Base-by-base conservation (phyloP, 2,888 invertebrate species). In the Lasioglossum lativentre region DNA sequence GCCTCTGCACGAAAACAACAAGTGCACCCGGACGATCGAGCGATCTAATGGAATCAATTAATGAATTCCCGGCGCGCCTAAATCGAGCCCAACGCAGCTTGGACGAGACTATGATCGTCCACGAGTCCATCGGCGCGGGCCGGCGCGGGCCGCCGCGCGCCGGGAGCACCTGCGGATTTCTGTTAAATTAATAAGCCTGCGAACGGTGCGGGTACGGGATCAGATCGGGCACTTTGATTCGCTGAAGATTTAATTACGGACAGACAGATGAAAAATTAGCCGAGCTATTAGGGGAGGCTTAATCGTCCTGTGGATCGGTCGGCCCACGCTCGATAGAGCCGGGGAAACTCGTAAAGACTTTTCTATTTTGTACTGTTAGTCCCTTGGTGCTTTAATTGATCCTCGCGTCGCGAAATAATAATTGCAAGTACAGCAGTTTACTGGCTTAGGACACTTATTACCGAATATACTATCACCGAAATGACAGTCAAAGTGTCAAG, bases 151-250 rank as follows among this genome's bases (percentile, higher is more conserved):
- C n/a, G 16, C 30, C 14, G 78, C 70, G n/a, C 59, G 16, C 45
- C 19, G 71, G 38, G 42, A 68, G 81, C 89, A 89, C 85, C 89
- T 89, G 89, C 89, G 14, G 66, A 82, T 85, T 83, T 83, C 85
- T 77, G 76, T 47, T 78, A 82, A 86, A 88, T 88, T 86, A 83
- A 88, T 86, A 86, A 75, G 73, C 34, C 68, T 27, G 59, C 38
- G 63, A 73, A 68, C 38, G 45, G 27, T n/a, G 12, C n/a, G 38
- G 78, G 76, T 47, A 75, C 38, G 42, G 0, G 83, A 82, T 83
- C 75, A 77, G 83, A 83, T 80, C 19, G 12, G 34, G 68, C 47
- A 30, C 45, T 59, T 66, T 72, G 75, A 78, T 82, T 85, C 45
- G 71, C 68, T 38, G 73, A 74, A 45, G 63, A 88, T 76, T 66